Conservation (phyloP, 2,113 vertebrate species). For the Hiodon alosoides region DNA sequence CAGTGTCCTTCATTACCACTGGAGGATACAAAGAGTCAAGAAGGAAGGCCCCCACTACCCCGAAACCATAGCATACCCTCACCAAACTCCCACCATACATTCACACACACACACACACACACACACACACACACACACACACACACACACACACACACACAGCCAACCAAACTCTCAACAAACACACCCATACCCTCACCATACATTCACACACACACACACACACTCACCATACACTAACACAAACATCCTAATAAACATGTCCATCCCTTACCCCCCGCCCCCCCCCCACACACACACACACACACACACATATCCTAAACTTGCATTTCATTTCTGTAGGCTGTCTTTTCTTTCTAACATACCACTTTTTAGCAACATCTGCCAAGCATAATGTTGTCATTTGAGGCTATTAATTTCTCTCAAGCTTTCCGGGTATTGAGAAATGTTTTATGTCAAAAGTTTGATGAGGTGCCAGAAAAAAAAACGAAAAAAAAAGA, state of each 20-base stretch:
- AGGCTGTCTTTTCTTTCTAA: constrained; percentile 2
- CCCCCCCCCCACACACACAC: not conserved
- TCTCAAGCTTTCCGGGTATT: constrained; percentile 2
- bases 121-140: not conserved
- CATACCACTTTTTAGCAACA: constrained; percentile 5
- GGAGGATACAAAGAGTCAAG: too few relatives aligned
- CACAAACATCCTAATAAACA: too few relatives aligned
- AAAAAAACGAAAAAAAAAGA: not conserved
- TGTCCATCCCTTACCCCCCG: not conserved
- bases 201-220: too few relatives aligned
- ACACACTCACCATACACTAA: too few relatives aligned
- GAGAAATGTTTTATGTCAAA: not conserved
- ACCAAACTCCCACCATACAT: not conserved
- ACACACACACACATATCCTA: not conserved
- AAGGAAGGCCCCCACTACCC: too few relatives aligned
- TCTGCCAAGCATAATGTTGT: constrained; percentile 14
- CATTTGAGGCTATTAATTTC: constrained; percentile 4
- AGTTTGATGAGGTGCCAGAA: not conserved
- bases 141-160: not conserved
- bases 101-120: too few relatives aligned
- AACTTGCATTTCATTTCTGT: constrained; percentile 7
- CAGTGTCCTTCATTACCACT: too few relatives aligned
- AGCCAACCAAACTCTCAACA: too few relatives aligned
- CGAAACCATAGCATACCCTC: not conserved
- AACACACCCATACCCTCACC: too few relatives aligned